These are phyloP conservation scores for Gobius niger DNA, from an alignment of 2,113 vertebrate species.

Conservation along the genomic window DNA sequence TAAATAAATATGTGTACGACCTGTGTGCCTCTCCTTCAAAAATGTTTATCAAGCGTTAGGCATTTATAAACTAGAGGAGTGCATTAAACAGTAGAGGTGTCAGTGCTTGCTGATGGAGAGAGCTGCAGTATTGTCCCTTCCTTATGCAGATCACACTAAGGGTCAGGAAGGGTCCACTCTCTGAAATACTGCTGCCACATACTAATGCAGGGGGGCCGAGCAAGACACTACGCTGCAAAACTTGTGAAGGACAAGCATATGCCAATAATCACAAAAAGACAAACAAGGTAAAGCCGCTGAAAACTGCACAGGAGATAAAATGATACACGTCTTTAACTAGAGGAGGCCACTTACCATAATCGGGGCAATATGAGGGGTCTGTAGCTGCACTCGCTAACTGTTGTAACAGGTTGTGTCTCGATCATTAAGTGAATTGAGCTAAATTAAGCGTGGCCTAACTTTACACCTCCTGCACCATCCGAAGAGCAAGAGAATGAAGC, in stretches of 20 bases:
- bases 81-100: constrained; percentile 77
- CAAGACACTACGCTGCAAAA: constrained; percentile 62
- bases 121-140: constrained; percentile 62
- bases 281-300: neutral
- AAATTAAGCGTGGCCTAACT: constrained; percentile 36
- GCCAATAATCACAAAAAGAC: neutral
- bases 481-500: constrained; percentile 27
- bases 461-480: constrained; percentile 53
- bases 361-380: constrained; percentile 14
- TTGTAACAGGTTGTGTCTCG: constrained; percentile 1
- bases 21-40: constrained; percentile 61
- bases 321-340: neutral
- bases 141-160: constrained; percentile 71
- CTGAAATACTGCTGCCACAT: constrained; percentile 23
- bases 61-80: constrained; percentile 80
- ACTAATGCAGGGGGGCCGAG: constrained; percentile 23
- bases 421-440: constrained; percentile 47
- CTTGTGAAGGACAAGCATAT: neutral
- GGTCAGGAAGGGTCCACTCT: constrained; percentile 58
- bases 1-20: constrained; percentile 52
- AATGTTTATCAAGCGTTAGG: constrained; percentile 75
- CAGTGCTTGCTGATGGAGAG: constrained; percentile 77
- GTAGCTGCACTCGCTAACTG: neutral
- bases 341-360: neutral
- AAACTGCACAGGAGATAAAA: neutral